These are phyloP conservation scores for Paratrypauchen microcephalus DNA, from an alignment of 2,797 vertebrate species.

Conservation along the genomic window DNA sequence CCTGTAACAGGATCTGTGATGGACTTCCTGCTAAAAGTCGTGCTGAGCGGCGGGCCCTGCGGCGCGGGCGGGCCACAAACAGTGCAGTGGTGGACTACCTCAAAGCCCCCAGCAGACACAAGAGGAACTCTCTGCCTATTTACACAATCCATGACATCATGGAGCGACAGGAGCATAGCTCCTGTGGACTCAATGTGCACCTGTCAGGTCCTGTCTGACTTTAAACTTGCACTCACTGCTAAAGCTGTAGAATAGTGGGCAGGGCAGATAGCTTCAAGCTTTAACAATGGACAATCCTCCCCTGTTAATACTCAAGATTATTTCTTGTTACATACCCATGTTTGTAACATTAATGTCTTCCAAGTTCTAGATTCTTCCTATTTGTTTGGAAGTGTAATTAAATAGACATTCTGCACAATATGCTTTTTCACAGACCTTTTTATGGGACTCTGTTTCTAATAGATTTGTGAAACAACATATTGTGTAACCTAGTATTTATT, in stretches of 20 bases:
- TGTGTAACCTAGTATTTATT: background rate
- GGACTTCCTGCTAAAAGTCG: conserved; percentile 74
- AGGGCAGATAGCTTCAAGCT: conserved; percentile 46
- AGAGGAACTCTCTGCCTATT: conserved; percentile 26
- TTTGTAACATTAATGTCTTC: conserved; percentile 54
- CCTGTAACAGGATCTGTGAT: conserved; percentile 88
- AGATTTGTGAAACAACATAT: background rate
- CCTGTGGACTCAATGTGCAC: conserved; percentile 45
- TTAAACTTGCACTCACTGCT: conserved; percentile 19
- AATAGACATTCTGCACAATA: background rate
- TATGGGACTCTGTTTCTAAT: background rate
- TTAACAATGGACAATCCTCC: conserved; percentile 34
- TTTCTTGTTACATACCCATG: conserved; percentile 40
- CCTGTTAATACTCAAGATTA: conserved; percentile 17
- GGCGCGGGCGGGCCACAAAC: conserved; percentile 82
- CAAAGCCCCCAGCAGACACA: conserved; percentile 69
- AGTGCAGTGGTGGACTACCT: conserved; percentile 81
- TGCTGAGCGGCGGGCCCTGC: conserved; percentile 81
- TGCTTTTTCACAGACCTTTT: background rate
- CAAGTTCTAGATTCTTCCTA: conserved; percentile 35
- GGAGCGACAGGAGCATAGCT: conserved; percentile 47
- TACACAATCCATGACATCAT: conserved; percentile 61
- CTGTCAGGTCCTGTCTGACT: conserved; percentile 59
- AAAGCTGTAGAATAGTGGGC: conserved; percentile 25
- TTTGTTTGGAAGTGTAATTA: conserved; percentile 20